A percentile compares a stretch with the other conserved stretches of the same genome.
Conservation (phyloP, 1,140 invertebrate species). For the Platyscapa corneri region DNA sequence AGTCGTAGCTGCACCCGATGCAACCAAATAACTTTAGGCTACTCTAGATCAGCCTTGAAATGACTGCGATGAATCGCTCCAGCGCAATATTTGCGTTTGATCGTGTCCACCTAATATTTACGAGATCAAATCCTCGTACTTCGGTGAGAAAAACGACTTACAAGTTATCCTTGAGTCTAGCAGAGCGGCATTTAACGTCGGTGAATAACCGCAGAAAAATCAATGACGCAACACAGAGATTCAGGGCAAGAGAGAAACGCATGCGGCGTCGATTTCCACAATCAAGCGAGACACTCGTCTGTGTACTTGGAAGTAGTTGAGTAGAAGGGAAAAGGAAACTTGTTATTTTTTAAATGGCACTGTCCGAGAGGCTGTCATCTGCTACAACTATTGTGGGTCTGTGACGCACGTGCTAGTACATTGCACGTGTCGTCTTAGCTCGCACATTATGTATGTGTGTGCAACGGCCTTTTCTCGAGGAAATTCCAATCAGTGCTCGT, state of each 20-base stretch:
- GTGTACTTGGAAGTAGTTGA: no score
- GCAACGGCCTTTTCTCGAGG: background rate
- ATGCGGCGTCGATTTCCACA: background rate
- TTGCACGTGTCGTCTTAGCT: constrained; percentile 21
- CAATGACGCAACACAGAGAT: no score
- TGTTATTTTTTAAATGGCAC: constrained; percentile 28
- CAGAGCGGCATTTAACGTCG: background rate
- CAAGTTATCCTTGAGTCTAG: background rate
- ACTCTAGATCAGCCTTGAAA: no score
- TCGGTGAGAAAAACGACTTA: background rate
- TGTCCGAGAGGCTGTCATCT: background rate
- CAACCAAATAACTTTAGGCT: no score
- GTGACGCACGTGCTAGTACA: background rate
- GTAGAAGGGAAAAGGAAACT: background rate
- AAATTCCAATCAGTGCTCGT: background rate
- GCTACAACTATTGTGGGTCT: background rate
- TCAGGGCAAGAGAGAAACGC: background rate
- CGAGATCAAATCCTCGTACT: no score
- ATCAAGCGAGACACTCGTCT: background rate
- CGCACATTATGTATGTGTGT: background rate
- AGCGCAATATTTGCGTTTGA: no score
- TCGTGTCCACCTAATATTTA: no score
- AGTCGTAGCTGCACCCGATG: no score
- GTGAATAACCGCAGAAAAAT: background rate
- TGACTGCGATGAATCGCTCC: no score